Percentiles rank a stretch among this genome's conserved stretches.
Evolutionary conservation across 1,140 invertebrate genomes (phyloP).

Genomic region (Oncopodura yosiiana): DNA sequence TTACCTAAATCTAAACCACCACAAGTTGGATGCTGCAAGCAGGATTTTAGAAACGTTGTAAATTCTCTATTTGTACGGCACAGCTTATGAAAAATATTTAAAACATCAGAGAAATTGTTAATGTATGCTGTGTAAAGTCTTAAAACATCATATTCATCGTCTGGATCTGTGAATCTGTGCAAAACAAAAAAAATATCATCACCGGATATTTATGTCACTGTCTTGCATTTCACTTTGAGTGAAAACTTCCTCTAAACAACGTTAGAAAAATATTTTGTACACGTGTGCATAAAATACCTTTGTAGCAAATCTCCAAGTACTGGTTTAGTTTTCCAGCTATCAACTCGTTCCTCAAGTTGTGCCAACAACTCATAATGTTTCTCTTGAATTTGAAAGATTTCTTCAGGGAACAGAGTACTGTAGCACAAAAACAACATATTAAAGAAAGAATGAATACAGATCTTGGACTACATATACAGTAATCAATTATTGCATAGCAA

Average conservation of each 20-base stretch:
- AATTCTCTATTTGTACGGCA: constrained; percentile 37
- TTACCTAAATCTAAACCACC: constrained; percentile 39
- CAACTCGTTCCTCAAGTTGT: constrained; percentile 40
- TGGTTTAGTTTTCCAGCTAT: constrained; percentile 38
- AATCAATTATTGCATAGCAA: no score
- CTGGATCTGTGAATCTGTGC: constrained; percentile 35
- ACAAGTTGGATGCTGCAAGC: constrained; percentile 38
- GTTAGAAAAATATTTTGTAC: background rate
- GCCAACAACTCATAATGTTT: constrained; percentile 41
- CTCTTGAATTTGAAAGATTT: constrained; percentile 40
- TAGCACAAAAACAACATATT: no score
- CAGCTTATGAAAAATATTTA: constrained; percentile 39
- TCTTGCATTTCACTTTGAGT: no score
- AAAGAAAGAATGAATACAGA: no score
- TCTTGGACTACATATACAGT: no score
- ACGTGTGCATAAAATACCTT: constrained; percentile 2
- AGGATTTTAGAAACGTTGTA: constrained; percentile 38
- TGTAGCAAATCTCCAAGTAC: constrained; percentile 37
- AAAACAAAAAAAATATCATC: constrained; percentile 2
- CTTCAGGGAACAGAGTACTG: constrained; percentile 40
- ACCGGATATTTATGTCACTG: no score
- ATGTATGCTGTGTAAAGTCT: constrained; percentile 39
- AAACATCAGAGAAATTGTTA: constrained; percentile 39
- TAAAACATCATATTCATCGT: constrained; percentile 37
- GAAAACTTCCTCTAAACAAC: no score